Conservation (phyloP, 1,140 invertebrate genomes). For the Nasonia longicornis region DNA sequence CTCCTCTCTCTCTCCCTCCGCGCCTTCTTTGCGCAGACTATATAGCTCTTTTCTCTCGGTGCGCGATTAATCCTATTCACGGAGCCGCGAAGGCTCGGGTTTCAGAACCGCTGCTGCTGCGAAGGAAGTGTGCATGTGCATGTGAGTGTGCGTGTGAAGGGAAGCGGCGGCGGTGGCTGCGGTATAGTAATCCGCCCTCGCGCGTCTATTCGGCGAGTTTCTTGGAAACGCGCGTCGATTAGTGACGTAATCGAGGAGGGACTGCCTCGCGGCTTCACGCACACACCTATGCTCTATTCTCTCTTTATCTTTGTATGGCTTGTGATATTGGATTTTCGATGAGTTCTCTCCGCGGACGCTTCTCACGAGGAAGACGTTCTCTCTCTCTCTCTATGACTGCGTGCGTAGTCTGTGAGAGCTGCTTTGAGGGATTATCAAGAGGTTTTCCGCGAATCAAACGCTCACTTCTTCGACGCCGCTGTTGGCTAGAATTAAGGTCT, state of each 20-base stretch:
- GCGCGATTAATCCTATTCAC: constrained; percentile 44
- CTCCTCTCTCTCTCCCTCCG: background rate
- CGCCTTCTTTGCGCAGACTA: background rate
- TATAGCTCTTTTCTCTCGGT: constrained; percentile 18
- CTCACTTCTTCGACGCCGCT: no score
- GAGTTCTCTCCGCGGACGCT: background rate
- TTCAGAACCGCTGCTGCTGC: constrained; percentile 12
- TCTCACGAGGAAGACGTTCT: background rate
- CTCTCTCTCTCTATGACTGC: no score
- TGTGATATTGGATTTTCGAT: constrained; percentile 47
- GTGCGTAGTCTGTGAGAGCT: no score
- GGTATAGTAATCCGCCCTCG: constrained; percentile 37
- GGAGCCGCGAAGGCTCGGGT: constrained; percentile 24
- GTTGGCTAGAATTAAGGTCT: background rate
- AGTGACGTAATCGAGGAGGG: constrained; percentile 36
- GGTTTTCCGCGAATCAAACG: constrained; percentile 22
- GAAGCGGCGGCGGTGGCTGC: constrained; percentile 3
- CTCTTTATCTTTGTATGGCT: constrained; percentile 44
- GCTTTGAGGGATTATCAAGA: constrained; percentile 17
- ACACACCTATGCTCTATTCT: background rate
- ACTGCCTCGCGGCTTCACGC: background rate
- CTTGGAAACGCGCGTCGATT: constrained; percentile 42
- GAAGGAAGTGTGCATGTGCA: constrained; percentile 1
- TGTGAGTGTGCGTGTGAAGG: constrained; percentile 9
- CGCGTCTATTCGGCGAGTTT: constrained; percentile 26